Conservation (phyloP, 30 jellyfish, hydroid and myxozoan species). For the Catostylus mosaicus region DNA sequence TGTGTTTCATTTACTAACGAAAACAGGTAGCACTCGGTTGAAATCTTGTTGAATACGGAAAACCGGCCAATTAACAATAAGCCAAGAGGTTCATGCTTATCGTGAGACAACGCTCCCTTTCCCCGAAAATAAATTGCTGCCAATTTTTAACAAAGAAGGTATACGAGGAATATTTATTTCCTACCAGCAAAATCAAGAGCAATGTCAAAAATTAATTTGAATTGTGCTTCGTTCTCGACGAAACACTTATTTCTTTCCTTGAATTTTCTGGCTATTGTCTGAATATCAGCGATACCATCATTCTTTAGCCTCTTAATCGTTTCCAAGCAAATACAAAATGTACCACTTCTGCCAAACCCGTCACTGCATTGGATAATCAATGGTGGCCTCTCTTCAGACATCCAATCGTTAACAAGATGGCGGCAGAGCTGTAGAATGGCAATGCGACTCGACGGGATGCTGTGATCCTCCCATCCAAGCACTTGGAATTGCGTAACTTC, state of each 20-base stretch:
- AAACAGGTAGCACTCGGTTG: too few relatives aligned
- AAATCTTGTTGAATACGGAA: too few relatives aligned
- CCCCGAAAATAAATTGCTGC: too few relatives aligned
- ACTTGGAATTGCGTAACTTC: slow-evolving; percentile 76
- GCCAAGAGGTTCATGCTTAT: too few relatives aligned
- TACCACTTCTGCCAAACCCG: slow-evolving; percentile 86
- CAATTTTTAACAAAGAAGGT: not conserved
- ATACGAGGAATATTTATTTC: not conserved
- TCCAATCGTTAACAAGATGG: slow-evolving; percentile 30
- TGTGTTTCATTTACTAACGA: too few relatives aligned
- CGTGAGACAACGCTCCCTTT: too few relatives aligned
- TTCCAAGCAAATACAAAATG: slow-evolving; percentile 49
- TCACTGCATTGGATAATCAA: slow-evolving; percentile 82
- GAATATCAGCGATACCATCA: slow-evolving; percentile 55
- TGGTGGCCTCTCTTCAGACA: slow-evolving; percentile 59
- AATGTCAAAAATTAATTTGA: slow-evolving; percentile 58
- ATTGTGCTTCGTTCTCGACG: slow-evolving; percentile 66
- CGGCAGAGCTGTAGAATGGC: slow-evolving; percentile 45
- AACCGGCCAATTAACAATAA: too few relatives aligned
- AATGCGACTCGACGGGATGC: slow-evolving; percentile 47
- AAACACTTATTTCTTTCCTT: slow-evolving; percentile 37
- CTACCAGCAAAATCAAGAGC: slow-evolving; percentile 41
- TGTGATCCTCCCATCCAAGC: slow-evolving; percentile 69
- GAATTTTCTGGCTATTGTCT: slow-evolving; percentile 32
- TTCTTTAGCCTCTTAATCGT: slow-evolving; percentile 37